These are phyloP conservation scores for Melanostoma scalare DNA, from an alignment of 2,888 invertebrate species.

Conservation along the genomic window DNA sequence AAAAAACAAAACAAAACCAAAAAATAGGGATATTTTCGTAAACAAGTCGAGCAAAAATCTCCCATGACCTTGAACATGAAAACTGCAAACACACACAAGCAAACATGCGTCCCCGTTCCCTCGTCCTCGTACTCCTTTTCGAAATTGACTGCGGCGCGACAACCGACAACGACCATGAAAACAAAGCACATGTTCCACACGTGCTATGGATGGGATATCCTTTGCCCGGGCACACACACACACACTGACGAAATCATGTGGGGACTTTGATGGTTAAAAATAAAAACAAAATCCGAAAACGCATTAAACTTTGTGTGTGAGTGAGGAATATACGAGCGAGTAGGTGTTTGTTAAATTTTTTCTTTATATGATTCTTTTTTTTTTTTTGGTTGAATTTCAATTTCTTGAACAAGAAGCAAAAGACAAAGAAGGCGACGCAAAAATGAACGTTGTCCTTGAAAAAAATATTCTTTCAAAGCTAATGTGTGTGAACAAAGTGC, in stretches of 20 bases:
- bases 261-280: neutral
- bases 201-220: constrained; percentile 42
- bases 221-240: constrained; percentile 16
- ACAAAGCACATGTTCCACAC: constrained; percentile 50
- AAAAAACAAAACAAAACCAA: constrained; percentile 2
- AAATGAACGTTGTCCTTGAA: constrained; percentile 59
- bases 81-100: constrained; percentile 32
- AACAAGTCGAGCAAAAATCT: constrained; percentile 63
- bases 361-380: neutral
- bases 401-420: constrained; percentile 9
- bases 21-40: constrained; percentile 62
- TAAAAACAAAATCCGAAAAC: constrained; percentile 30
- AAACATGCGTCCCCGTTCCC: constrained; percentile 38
- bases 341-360: neutral
- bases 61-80: constrained; percentile 69
- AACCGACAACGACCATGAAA: constrained; percentile 36
- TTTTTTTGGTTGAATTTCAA: constrained; percentile 12
- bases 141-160: constrained; percentile 3
- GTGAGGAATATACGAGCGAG: neutral
- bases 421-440: constrained; percentile 27
- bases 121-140: neutral
- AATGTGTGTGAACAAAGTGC: constrained; percentile 34
- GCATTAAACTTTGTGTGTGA: constrained; percentile 38
- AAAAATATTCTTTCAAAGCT: constrained; percentile 8
- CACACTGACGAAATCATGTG: neutral